Evolutionary conservation across 1,140 invertebrate genomes (phyloP).

Genomic region (Sycophila sp.): DNA sequence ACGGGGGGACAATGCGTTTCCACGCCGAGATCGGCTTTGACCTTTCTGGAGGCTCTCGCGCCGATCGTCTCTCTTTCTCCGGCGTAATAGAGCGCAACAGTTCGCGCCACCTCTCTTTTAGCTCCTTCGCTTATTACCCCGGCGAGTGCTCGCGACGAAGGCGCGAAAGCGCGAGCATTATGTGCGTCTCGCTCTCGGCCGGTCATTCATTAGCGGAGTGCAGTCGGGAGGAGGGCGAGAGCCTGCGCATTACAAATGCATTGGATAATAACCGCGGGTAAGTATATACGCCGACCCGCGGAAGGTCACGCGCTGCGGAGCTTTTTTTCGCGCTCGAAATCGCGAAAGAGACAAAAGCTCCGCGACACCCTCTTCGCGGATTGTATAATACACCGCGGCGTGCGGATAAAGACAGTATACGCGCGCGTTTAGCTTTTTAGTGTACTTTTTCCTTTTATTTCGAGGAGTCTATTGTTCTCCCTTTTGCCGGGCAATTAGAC

Average conservation of each 20-base stretch:
- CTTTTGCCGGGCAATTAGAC: slow-evolving; percentile 2
- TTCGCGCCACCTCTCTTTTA: background rate
- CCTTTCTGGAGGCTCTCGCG: background rate
- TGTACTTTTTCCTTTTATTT: background rate
- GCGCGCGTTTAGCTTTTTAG: no score
- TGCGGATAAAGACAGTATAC: no score
- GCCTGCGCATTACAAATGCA: background rate
- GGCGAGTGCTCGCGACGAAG: background rate
- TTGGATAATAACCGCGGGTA: background rate
- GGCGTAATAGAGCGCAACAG: background rate
- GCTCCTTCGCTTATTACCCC: background rate
- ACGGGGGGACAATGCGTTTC: slow-evolving; percentile 10
- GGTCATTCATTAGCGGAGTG: background rate
- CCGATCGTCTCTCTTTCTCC: background rate
- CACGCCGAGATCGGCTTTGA: slow-evolving; percentile 16
- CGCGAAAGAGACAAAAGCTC: no score
- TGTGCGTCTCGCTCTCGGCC: background rate
- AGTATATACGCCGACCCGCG: background rate
- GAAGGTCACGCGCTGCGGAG: background rate
- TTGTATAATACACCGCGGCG: no score
- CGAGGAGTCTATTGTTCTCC: background rate
- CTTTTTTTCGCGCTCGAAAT: no score
- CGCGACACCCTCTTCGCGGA: no score
- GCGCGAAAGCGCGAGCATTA: background rate
- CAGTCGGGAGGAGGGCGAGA: background rate